Percentiles rank a stretch among this genome's conserved stretches.
These are phyloP conservation scores for Leucosticte australis DNA, from an alignment of 2,113 vertebrate species.

Conservation along the genomic window DNA sequence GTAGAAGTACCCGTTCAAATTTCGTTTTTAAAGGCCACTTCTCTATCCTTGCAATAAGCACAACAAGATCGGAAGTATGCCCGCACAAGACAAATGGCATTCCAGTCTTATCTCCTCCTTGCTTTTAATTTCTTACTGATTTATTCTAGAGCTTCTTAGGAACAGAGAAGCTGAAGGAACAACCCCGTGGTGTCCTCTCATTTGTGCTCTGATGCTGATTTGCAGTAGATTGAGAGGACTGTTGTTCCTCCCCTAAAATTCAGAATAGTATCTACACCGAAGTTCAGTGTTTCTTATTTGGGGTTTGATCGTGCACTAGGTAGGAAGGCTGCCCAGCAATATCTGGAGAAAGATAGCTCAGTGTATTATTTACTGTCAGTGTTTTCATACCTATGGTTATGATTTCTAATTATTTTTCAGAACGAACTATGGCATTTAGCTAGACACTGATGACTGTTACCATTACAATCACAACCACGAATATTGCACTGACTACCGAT, in stretches of 20 bases:
- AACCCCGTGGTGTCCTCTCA: not conserved
- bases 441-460: not conserved
- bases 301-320: not conserved
- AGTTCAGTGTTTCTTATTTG: not conserved
- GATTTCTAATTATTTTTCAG: not conserved
- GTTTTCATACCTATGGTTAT: not conserved
- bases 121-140: not conserved
- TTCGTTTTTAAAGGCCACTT: not conserved
- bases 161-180: not conserved
- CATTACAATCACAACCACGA: not conserved
- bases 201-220: not conserved
- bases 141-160: not conserved
- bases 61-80: not conserved
- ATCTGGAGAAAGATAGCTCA: not conserved
- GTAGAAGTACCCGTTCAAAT: not conserved
- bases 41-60: not conserved
- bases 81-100: not conserved
- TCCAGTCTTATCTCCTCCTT: not conserved
- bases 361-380: not conserved
- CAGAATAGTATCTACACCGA: not conserved
- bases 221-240: not conserved
- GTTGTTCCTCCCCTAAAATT: not conserved
- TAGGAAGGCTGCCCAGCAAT: not conserved
- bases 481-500: not conserved
- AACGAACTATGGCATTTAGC: not conserved